Evolutionary conservation across 2,888 invertebrate species (phyloP).

Genomic region (Calliphora vomitoria): DNA sequence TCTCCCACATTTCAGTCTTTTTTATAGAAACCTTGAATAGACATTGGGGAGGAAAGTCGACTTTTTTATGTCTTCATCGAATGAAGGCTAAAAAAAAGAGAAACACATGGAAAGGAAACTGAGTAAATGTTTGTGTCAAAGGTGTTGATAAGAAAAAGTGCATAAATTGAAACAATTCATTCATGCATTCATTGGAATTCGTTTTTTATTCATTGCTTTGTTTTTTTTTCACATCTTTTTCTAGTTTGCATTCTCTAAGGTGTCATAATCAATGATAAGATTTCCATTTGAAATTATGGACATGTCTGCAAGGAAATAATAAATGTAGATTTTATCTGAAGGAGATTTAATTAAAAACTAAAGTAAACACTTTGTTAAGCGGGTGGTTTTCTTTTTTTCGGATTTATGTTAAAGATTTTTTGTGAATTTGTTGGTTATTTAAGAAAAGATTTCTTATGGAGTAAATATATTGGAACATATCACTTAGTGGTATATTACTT

Average conservation of each 20-base stretch:
- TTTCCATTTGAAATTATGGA: conserved; percentile 6
- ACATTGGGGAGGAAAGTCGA: conserved; percentile 24
- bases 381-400: not conserved
- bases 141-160: conserved; percentile 60
- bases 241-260: conserved; percentile 55
- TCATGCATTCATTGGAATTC: conserved; percentile 25
- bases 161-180: conserved; percentile 48
- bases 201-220: conserved; percentile 3
- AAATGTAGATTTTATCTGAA: conserved; percentile 17
- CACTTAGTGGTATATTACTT: too few species aligned
- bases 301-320: not conserved
- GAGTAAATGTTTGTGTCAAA: conserved; percentile 52
- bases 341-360: conserved; percentile 14
- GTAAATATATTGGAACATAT: too few species aligned
- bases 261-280: conserved; percentile 63
- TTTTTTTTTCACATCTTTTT: conserved; percentile 13
- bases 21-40: conserved; percentile 30
- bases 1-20: not conserved
- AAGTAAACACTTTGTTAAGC: conserved; percentile 7
- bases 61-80: conserved; percentile 53
- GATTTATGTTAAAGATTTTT: not conserved
- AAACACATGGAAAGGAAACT: not conserved
- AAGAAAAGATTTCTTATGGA: not conserved
- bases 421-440: not conserved
- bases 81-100: not conserved